These are phyloP conservation scores for Cheilosia grossa DNA, from an alignment of 2,888 invertebrate genomes.

Conservation along the genomic window DNA sequence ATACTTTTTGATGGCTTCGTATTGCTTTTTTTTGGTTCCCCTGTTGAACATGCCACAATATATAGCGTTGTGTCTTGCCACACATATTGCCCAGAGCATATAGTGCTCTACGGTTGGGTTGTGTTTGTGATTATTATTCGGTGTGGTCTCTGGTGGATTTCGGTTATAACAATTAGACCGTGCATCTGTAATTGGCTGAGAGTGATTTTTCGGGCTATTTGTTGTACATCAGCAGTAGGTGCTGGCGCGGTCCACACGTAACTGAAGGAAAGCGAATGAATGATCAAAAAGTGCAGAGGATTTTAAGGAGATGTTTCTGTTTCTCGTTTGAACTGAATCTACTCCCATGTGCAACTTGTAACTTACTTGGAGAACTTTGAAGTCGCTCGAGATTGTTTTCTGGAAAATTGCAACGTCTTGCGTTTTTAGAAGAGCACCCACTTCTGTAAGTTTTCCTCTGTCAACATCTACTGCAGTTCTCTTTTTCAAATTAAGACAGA, in stretches of 20 bases:
- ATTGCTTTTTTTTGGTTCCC: constrained; percentile 3
- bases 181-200: constrained; percentile 26
- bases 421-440: no score
- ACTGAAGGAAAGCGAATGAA: not conserved
- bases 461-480: no score
- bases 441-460: no score
- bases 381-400: no score
- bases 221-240: not conserved
- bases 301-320: no score
- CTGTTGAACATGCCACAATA: constrained; percentile 31
- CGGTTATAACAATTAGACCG: constrained; percentile 39
- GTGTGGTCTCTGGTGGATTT: constrained; percentile 41
- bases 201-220: constrained; percentile 39
- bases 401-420: no score
- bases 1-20: constrained; percentile 3
- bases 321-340: no score
- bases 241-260: not conserved
- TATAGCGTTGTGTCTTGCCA: constrained; percentile 40
- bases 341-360: no score
- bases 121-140: constrained; percentile 29
- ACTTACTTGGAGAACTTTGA: no score
- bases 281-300: not conserved
- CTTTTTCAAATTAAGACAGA: no score
- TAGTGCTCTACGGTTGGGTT: constrained; percentile 41
- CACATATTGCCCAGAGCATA: constrained; percentile 46